These are phyloP conservation scores for Coturnix japonica DNA, from an alignment of 2,113 vertebrate species.

Conservation along the genomic window DNA sequence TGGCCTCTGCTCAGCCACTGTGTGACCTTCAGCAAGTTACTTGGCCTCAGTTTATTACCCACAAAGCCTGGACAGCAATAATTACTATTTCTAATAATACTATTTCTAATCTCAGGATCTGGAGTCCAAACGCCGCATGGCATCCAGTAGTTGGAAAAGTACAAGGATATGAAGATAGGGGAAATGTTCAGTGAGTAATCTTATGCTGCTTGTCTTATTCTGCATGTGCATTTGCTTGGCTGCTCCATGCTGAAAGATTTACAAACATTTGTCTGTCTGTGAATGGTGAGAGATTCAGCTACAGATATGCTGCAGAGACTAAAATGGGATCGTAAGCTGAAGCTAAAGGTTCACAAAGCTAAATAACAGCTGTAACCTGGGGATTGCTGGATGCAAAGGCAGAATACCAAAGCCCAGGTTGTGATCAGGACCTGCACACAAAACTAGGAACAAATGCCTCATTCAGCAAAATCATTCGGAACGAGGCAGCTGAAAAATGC, in stretches of 20 bases:
- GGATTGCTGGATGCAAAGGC: not conserved
- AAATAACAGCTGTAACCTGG: not conserved
- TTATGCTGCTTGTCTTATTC: accelerated
- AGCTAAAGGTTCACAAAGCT: not conserved
- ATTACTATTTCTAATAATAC: accelerated
- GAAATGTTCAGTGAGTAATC: accelerated
- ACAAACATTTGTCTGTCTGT: accelerated
- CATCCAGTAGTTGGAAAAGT: accelerated
- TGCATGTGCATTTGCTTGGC: accelerated
- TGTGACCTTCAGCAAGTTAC: not conserved
- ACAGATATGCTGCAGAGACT: not conserved
- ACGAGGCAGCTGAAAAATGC: accelerated
- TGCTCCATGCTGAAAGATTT: accelerated
- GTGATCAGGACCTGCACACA: not conserved
- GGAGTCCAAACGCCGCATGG: accelerated
- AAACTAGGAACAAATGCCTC: not conserved
- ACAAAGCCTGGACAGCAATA: accelerated
- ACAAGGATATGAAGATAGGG: accelerated
- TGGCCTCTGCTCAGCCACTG: not conserved
- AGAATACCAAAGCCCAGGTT: not conserved
- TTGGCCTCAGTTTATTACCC: not conserved
- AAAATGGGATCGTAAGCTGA: accelerated
- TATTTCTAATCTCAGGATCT: accelerated
- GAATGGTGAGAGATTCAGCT: accelerated
- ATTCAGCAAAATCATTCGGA: not conserved